These are phyloP conservation scores for Trematomus loennbergii DNA, from an alignment of 2,113 vertebrate genomes.

Conservation along the genomic window DNA sequence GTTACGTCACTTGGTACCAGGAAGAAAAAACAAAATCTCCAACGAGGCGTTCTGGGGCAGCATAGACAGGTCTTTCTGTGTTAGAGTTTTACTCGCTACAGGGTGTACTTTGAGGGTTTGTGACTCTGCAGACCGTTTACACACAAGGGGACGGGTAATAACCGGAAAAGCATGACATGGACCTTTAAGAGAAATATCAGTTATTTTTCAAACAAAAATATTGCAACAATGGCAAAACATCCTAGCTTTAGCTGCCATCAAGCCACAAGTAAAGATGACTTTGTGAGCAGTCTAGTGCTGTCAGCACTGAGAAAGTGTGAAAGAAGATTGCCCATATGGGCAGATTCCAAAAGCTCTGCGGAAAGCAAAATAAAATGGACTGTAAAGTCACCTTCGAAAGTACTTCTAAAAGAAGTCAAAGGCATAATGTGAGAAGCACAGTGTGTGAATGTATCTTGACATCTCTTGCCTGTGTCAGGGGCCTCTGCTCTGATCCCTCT, in stretches of 20 bases:
- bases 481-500: slow-evolving; percentile 75
- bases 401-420: slow-evolving; percentile 72
- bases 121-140: no score
- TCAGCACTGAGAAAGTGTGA: slow-evolving; percentile 48
- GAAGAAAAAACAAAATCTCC: no score
- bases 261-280: slow-evolving; percentile 25
- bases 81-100: no score
- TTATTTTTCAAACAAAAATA: background rate
- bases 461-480: slow-evolving; percentile 75
- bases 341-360: slow-evolving; percentile 57
- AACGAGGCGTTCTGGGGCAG: no score
- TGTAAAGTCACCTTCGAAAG: slow-evolving; percentile 73
- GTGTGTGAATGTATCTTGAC: slow-evolving; percentile 71
- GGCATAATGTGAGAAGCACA: slow-evolving; percentile 68
- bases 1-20: no score
- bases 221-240: slow-evolving; percentile 20
- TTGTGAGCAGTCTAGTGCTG: slow-evolving; percentile 27
- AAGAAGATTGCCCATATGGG: slow-evolving; percentile 54
- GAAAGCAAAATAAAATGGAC: slow-evolving; percentile 66
- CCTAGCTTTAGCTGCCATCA: slow-evolving; percentile 17
- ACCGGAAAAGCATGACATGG: no score
- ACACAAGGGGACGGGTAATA: no score
- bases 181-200: background rate
- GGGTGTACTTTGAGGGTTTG: no score
- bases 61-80: no score